phyloP scores from a whole-genome alignment of 2,797 vertebrate species.

The Protonibea diacanthus region DNA sequence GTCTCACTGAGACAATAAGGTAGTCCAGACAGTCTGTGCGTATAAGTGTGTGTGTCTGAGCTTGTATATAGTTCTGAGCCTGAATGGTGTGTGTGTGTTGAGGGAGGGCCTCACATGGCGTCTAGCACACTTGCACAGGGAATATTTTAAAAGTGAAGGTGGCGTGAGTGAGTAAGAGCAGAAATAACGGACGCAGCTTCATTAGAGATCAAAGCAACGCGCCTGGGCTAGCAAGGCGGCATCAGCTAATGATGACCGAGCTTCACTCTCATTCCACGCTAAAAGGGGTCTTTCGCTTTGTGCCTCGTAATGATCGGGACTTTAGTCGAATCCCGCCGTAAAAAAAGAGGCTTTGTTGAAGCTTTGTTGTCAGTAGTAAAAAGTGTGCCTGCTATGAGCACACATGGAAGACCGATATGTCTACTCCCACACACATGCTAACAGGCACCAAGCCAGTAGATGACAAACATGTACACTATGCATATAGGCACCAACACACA shows the following conservation, averaged over 20 bases:
- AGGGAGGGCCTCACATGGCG: constrained; percentile 71
- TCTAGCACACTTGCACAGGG: constrained; percentile 54
- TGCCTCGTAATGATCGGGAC: constrained; percentile 78
- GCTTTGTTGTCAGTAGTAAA: constrained; percentile 85
- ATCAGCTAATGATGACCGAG: constrained; percentile 80
- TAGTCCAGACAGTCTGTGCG: constrained; percentile 67
- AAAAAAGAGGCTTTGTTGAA: constrained; percentile 80
- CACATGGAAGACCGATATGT: constrained; percentile 73
- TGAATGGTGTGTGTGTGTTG: constrained; percentile 37
- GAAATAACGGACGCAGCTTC: constrained; percentile 76
- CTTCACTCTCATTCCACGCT: constrained; percentile 74
- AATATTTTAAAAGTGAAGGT: constrained; percentile 76
- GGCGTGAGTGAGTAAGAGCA: constrained; percentile 83
- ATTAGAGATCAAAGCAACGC: constrained; percentile 82
- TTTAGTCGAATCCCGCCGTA: constrained; percentile 71
- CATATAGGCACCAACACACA: constrained; percentile 18
- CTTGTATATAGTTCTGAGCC: constrained; percentile 43
- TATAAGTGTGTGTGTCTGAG: constrained; percentile 20
- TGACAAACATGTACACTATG: constrained; percentile 68
- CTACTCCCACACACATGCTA: constrained; percentile 69
- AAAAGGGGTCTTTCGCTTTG: constrained; percentile 70
- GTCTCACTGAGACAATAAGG: constrained; percentile 74
- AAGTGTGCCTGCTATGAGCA: constrained; percentile 80
- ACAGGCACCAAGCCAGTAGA: constrained; percentile 63
- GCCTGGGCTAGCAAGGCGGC: constrained; percentile 50